Evolutionary conservation across 2,113 vertebrate genomes (phyloP).

Genomic region (Nematolebias whitei): DNA sequence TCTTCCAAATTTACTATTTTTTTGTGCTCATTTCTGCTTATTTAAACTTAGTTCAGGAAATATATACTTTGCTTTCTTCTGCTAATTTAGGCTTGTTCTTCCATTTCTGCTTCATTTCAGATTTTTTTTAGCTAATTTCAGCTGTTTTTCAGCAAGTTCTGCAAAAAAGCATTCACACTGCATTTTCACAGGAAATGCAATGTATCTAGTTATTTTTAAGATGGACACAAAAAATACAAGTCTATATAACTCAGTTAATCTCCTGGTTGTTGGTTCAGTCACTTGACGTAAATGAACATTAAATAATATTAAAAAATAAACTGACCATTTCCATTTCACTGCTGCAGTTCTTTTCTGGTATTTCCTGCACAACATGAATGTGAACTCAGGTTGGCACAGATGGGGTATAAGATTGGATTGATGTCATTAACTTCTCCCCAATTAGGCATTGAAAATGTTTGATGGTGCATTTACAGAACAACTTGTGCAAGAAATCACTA

Average conservation of each 20-base stretch:
- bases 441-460: conserved; percentile 34
- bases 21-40: too few relatives aligned
- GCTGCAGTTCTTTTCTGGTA: conserved; percentile 14
- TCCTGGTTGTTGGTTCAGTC: background rate
- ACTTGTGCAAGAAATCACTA: conserved; percentile 34
- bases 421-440: conserved; percentile 18
- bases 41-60: too few relatives aligned
- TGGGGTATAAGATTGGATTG: conserved; percentile 15
- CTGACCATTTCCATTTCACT: conserved; percentile 33
- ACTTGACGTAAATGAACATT: conserved; percentile 10
- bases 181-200: too few relatives aligned
- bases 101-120: too few relatives aligned
- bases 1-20: too few relatives aligned
- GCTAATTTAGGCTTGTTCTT: too few relatives aligned
- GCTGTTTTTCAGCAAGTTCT: too few relatives aligned
- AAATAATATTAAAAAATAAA: conserved; percentile 5
- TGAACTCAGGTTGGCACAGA: conserved; percentile 29
- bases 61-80: too few relatives aligned
- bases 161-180: too few relatives aligned
- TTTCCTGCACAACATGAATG: conserved; percentile 30
- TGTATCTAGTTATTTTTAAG: too few relatives aligned
- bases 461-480: conserved; percentile 11
- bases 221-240: too few relatives aligned
- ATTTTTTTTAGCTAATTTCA: too few relatives aligned
- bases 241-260: background rate